Base-by-base conservation (phyloP, 2,888 invertebrate species). In the Diaprepes abbreviatus region DNA sequence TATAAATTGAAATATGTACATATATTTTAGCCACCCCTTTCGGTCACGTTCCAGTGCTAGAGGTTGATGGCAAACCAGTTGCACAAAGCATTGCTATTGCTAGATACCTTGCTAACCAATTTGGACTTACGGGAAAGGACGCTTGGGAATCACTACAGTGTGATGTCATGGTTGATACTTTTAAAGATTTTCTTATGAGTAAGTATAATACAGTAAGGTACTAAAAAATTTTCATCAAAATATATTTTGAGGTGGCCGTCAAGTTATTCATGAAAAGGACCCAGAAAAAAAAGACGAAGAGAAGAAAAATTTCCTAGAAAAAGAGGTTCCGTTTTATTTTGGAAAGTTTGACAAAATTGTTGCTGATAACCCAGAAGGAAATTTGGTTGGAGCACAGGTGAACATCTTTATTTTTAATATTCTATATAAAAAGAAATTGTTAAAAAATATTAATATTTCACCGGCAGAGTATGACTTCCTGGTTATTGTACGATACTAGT, bases 61-160 rank as follows among this genome's bases (percentile, higher is more conserved):
- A 88, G 80, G 82, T 89, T 1, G 88, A 89, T 66, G 89, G 88
- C 6, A 88, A 89, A 77, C 78, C 82, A 73, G 82, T 88, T 72
- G 85, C 87, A 7, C 90, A 90, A 78, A 88, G 88, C 21, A 55
- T 81, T 1, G 86, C 90, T 10, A 88, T 90, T 67, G 77, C 83
- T 21, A 87, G 90, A 14, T 90, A 88, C 79, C 82, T 90, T 48
- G 90, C 88, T 3, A 87, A 86, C 77, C 85, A 88, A 79, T 86
- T 84, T 74, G 86, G 85, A 1, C 79, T 90, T n/a, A 82, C 80
- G 10, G 90, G 89, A 7, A 83, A 81, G 16, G 80, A 85, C 50
- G 83, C 85, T 4, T 88, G 87, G 79, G 87, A 90, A 74, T 84
- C 85, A 71, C 80, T 89, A 45, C 85, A 87, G 76, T 88, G 90